Conservation (phyloP, 2,888 invertebrate genomes). For the Thumatha senex region DNA sequence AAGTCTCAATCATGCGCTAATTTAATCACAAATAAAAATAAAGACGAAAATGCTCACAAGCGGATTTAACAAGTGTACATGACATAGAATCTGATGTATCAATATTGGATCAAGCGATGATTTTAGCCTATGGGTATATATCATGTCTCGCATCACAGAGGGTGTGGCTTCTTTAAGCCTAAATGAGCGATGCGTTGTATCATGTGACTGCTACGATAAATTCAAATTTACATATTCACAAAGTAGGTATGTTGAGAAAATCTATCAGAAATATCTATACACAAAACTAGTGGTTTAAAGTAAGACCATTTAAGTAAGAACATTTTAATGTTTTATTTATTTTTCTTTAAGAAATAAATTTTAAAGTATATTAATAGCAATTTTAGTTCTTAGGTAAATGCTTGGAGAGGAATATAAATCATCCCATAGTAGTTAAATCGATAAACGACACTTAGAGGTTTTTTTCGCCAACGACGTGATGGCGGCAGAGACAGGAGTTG, state of each 20-base stretch:
- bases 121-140: constrained; percentile 39
- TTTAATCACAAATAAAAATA: constrained; percentile 72
- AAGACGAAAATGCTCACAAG: constrained; percentile 62
- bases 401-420: too few species aligned
- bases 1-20: constrained; percentile 80
- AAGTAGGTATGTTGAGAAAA: neutral
- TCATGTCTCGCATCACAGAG: constrained; percentile 10
- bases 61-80: constrained; percentile 75
- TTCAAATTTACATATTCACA: neutral
- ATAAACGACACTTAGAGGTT: too few species aligned
- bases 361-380: neutral
- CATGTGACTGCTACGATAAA: neutral
- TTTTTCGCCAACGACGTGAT: too few species aligned
- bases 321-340: too few species aligned
- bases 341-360: too few species aligned
- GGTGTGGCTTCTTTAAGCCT: neutral
- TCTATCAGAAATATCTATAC: too few species aligned
- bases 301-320: too few species aligned
- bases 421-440: too few species aligned
- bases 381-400: too few species aligned
- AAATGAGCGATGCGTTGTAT: neutral
- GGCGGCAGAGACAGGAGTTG: too few species aligned
- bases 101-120: constrained; percentile 68
- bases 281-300: too few species aligned
- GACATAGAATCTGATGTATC: constrained; percentile 65